Percentiles rank a stretch among this genome's conserved stretches.
Conservation (phyloP, 2,113 vertebrate genomes). For the Gallinago paraguaiae region DNA sequence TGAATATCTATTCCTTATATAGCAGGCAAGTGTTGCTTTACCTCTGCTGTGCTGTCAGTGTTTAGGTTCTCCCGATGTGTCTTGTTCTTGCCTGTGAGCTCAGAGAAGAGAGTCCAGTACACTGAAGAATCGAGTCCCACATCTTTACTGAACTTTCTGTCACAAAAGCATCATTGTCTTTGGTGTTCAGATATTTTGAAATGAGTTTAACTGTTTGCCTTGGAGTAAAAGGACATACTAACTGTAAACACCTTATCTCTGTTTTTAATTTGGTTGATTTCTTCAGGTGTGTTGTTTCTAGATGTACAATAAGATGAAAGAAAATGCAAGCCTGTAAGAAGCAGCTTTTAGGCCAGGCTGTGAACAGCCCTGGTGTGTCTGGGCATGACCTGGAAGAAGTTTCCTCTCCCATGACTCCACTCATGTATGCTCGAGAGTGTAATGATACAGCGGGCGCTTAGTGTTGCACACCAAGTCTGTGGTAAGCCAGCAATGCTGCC, state of each 20-base stretch:
- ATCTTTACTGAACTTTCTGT: neutral
- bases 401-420: neutral
- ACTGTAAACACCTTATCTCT: neutral
- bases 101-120: neutral
- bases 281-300: neutral
- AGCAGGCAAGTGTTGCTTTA: neutral
- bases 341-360: neutral
- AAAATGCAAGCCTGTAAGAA: neutral
- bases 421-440: accelerated
- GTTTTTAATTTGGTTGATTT: neutral
- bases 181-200: neutral
- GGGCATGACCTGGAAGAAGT: neutral
- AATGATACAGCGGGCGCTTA: neutral
- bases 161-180: neutral
- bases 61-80: neutral
- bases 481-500: neutral
- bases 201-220: neutral
- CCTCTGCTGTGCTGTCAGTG: neutral
- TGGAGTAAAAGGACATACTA: neutral
- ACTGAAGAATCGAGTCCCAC: neutral
- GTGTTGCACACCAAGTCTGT: accelerated
- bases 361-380: neutral
- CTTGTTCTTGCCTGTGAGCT: neutral
- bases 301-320: neutral
- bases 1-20: neutral